Evolutionary conservation across 2,797 vertebrate genomes (phyloP).

Genomic region (Columba guinea): DNA sequence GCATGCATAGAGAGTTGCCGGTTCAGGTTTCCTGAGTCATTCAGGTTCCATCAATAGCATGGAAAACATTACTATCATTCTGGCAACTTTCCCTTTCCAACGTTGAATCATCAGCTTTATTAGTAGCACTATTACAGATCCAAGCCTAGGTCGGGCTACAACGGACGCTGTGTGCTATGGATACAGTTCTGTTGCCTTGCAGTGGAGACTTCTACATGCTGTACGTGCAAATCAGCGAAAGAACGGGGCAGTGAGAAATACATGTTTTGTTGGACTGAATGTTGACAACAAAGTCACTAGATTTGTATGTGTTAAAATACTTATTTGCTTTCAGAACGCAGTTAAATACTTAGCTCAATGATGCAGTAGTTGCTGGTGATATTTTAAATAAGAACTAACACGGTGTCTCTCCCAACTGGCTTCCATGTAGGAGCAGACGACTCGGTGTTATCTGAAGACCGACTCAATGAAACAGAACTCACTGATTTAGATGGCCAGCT

Average conservation of each 20-base stretch:
- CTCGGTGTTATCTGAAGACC: conserved; percentile 82
- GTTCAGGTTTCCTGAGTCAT: background rate
- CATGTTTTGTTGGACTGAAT: background rate
- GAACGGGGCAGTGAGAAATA: background rate
- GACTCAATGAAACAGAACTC: conserved; percentile 89
- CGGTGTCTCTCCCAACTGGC: background rate
- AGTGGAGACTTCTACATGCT: background rate
- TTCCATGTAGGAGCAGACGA: conserved; percentile 79
- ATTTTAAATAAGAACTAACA: background rate
- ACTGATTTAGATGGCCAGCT: conserved; percentile 84
- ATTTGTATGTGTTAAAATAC: background rate
- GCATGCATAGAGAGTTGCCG: background rate
- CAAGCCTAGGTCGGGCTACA: background rate
- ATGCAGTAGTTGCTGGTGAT: background rate
- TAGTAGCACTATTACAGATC: background rate
- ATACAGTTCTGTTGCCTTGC: background rate
- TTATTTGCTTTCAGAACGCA: background rate
- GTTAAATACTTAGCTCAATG: background rate
- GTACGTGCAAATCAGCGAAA: background rate
- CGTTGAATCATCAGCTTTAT: background rate
- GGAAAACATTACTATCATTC: background rate
- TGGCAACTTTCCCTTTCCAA: background rate
- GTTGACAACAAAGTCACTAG: background rate
- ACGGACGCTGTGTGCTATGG: background rate
- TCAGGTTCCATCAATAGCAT: background rate